Evolutionary conservation across 2,888 invertebrate genomes (phyloP).

Genomic region (Polyommatus icarus): DNA sequence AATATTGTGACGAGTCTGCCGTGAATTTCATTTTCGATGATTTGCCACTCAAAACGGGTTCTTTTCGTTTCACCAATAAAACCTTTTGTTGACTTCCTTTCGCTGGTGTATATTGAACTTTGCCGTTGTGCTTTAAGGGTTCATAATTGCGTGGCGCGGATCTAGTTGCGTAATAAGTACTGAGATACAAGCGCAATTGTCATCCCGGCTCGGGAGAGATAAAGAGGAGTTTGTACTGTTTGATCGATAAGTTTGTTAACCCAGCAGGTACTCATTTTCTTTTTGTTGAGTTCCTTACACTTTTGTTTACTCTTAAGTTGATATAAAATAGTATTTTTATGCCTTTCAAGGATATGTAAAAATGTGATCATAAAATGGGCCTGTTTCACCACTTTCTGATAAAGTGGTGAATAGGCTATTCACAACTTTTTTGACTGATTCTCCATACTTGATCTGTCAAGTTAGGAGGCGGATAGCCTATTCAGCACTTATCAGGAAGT

Average conservation of each 20-base stretch:
- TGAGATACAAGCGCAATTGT: constrained; percentile 28
- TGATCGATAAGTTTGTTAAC: constrained; percentile 25
- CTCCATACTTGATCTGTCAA: too few relatives aligned
- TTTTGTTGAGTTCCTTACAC: not conserved
- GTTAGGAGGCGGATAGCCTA: too few relatives aligned
- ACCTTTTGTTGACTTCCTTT: constrained; percentile 4
- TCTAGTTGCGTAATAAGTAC: constrained; percentile 27
- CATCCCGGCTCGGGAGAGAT: constrained; percentile 23
- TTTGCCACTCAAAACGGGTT: constrained; percentile 6
- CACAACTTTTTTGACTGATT: too few relatives aligned
- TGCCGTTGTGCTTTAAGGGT: not conserved
- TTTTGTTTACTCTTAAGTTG: not conserved
- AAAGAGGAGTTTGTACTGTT: constrained; percentile 25
- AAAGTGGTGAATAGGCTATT: too few relatives aligned
- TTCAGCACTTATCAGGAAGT: too few relatives aligned
- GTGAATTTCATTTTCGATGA: constrained; percentile 18
- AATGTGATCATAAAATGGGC: too few relatives aligned
- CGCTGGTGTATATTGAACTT: not conserved
- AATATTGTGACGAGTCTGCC: not conserved
- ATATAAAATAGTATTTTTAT: not conserved
- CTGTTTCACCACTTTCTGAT: too few relatives aligned
- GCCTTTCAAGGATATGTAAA: too few relatives aligned
- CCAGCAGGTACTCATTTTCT: constrained; percentile 11
- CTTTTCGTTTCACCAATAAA: constrained; percentile 21
- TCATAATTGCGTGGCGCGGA: not conserved